phyloP scores from a whole-genome alignment of 2,797 vertebrate species.

The Siniperca scherzeri region DNA sequence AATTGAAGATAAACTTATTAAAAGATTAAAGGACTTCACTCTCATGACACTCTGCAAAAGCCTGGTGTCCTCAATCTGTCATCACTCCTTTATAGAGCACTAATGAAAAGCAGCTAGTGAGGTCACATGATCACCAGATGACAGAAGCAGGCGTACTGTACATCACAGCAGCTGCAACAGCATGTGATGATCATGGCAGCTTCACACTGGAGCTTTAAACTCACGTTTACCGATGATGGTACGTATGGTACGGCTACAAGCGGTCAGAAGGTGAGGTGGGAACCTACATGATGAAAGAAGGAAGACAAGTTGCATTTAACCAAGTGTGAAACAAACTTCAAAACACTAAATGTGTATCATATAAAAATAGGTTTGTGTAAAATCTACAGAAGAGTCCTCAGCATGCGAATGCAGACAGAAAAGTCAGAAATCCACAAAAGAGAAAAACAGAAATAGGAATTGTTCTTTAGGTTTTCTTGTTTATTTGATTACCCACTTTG shows the following conservation, averaged over 20 bases:
- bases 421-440: neutral
- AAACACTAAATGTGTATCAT: neutral
- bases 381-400: no score
- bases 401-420: no score
- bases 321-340: neutral
- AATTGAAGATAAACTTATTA: conserved; percentile 4
- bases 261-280: neutral
- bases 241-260: neutral
- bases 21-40: conserved; percentile 5
- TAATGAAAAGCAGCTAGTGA: conserved; percentile 3
- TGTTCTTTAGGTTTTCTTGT: no score
- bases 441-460: no score
- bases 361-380: neutral
- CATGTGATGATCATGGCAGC: neutral
- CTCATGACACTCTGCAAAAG: neutral
- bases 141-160: neutral
- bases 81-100: neutral
- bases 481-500: no score
- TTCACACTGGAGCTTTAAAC: neutral
- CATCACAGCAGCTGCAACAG: neutral
- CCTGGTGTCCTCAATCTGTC: conserved; percentile 32
- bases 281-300: neutral
- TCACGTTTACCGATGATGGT: neutral
- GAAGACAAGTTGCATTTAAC: neutral
- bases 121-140: conserved; percentile 12